phyloP scores from a whole-genome alignment of 2,888 invertebrate species.

The Drosophila cognata region DNA sequence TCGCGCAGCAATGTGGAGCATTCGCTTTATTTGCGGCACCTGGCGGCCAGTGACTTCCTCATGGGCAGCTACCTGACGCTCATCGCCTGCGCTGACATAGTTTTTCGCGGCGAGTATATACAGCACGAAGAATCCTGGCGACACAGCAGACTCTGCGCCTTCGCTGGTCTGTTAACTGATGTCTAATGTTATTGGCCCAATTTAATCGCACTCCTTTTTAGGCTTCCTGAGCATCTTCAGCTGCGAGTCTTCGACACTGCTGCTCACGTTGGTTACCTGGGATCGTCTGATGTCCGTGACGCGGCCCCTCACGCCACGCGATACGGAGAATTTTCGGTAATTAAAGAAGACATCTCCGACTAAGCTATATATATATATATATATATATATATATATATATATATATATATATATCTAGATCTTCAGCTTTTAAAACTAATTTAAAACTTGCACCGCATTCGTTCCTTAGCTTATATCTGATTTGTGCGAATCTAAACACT shows the following conservation, averaged over 20 bases:
- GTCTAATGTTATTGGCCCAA: too few relatives aligned
- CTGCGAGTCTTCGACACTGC: slow-evolving; percentile 87
- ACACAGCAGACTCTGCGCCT: slow-evolving; percentile 86
- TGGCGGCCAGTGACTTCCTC: slow-evolving; percentile 87
- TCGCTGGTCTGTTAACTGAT: slow-evolving; percentile 85
- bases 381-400: too few relatives aligned
- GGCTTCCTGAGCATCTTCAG: slow-evolving; percentile 87
- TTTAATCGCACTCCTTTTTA: slow-evolving; percentile 57
- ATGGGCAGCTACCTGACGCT: slow-evolving; percentile 88
- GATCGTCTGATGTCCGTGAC: slow-evolving; percentile 88
- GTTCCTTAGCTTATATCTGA: not conserved
- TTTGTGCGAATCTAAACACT: not conserved
- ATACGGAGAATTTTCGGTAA: slow-evolving; percentile 79
- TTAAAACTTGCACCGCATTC: not conserved
- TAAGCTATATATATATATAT: not conserved
- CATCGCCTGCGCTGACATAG: slow-evolving; percentile 87
- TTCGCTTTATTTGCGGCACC: slow-evolving; percentile 87
- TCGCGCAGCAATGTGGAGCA: slow-evolving; percentile 87
- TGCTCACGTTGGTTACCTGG: slow-evolving; percentile 87
- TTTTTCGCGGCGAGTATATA: slow-evolving; percentile 86
- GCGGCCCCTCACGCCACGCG: slow-evolving; percentile 86
- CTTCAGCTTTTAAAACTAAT: not conserved
- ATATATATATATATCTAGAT: not conserved
- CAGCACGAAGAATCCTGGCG: slow-evolving; percentile 87
- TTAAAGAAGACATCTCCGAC: not conserved